Conservation (phyloP, 2,888 invertebrate genomes). For the Aphodius sticticus region DNA sequence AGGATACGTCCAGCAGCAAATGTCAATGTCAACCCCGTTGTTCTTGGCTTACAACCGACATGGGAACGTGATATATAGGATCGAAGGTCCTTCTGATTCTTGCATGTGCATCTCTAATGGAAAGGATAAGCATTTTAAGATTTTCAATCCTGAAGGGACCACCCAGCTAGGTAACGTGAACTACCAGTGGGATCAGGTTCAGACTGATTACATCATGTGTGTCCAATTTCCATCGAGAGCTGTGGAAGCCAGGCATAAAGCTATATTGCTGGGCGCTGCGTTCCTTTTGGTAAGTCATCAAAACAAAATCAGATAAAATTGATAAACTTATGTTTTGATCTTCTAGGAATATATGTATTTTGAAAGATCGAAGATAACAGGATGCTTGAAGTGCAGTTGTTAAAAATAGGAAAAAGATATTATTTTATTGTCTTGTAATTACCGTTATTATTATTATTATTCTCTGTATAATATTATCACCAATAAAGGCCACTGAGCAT, state of each 20-base stretch:
- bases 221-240: conserved; percentile 77
- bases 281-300: conserved; percentile 77
- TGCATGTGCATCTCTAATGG: conserved; percentile 66
- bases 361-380: conserved; percentile 61
- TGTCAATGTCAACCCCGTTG: conserved; percentile 70
- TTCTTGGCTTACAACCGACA: conserved; percentile 73
- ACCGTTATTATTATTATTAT: neutral
- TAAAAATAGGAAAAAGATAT: conserved; percentile 38
- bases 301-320: conserved; percentile 18
- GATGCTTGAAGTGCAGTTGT: conserved; percentile 48
- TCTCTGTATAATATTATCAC: conserved; percentile 9
- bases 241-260: conserved; percentile 79
- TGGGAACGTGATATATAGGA: conserved; percentile 70
- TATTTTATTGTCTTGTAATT: conserved; percentile 7
- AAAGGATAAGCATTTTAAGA: conserved; percentile 72
- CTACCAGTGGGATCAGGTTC: conserved; percentile 75
- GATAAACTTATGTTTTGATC: conserved; percentile 42
- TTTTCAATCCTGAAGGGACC: conserved; percentile 66
- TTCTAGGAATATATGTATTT: conserved; percentile 75
- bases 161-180: conserved; percentile 72
- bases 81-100: conserved; percentile 77
- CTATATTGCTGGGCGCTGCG: conserved; percentile 79
- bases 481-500: neutral
- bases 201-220: conserved; percentile 76
- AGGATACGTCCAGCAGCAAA: conserved; percentile 75